Percentiles rank a stretch among this genome's conserved stretches.
Evolutionary conservation across 1,140 invertebrate species (phyloP).

Genomic region (Drosophila lini): DNA sequence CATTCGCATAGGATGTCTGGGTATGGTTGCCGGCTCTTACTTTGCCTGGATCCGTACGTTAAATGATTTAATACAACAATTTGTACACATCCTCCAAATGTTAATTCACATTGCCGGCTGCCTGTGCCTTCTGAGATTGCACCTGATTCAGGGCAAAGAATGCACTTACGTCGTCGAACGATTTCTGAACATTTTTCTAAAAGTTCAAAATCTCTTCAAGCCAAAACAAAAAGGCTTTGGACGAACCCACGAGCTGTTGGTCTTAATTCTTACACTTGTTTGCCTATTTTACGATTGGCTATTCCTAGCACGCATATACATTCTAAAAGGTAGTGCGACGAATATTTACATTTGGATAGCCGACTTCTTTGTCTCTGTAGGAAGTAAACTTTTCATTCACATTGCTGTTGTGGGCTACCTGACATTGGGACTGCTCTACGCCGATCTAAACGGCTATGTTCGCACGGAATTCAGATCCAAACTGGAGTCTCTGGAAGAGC

Average conservation of each 20-base stretch:
- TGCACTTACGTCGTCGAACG: constrained; percentile 8
- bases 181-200: constrained; percentile 26
- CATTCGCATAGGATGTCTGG: neutral
- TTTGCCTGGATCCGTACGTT: neutral
- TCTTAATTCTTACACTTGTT: constrained; percentile 8
- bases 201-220: neutral
- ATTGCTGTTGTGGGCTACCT: constrained; percentile 36
- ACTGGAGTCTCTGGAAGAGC: constrained; percentile 1
- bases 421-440: constrained; percentile 30
- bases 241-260: constrained; percentile 11
- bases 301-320: no score
- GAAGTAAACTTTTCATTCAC: constrained; percentile 9
- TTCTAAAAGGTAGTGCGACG: accelerated
- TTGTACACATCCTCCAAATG: neutral
- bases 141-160: constrained; percentile 4
- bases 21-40: neutral
- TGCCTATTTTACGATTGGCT: constrained; percentile 3
- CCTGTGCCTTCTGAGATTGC: constrained; percentile 20
- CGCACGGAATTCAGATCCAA: constrained; percentile 10
- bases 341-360: neutral
- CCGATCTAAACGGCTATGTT: constrained; percentile 35
- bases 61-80: neutral
- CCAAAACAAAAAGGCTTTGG: constrained; percentile 15
- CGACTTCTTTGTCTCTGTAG: constrained; percentile 8
- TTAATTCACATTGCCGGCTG: neutral